Evolutionary conservation across 2,888 invertebrate genomes (phyloP).

Genomic region (Tyria jacobaeae): DNA sequence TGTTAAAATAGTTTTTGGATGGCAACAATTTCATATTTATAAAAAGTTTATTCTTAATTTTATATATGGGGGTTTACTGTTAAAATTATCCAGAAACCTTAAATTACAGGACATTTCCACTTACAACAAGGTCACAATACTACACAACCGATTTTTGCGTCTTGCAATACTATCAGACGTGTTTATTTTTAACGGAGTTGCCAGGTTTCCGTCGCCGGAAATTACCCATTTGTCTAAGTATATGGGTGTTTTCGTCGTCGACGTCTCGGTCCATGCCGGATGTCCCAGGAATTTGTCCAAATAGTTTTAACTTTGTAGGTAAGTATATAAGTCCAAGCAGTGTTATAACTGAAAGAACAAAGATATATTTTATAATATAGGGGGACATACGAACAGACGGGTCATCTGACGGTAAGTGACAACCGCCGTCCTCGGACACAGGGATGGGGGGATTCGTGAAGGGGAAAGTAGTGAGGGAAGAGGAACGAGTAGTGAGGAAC

Average conservation of each 20-base stretch:
- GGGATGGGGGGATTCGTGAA: too few species aligned
- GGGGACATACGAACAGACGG: too few species aligned
- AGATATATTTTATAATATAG: not conserved
- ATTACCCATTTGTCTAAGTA: constrained; percentile 88
- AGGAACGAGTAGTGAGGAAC: too few species aligned
- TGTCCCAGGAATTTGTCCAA: constrained; percentile 86
- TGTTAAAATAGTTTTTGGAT: not conserved
- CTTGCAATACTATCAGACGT: constrained; percentile 66
- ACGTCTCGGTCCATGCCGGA: constrained; percentile 82
- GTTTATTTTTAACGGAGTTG: constrained; percentile 71
- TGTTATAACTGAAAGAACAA: constrained; percentile 87
- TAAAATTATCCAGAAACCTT: constrained; percentile 2
- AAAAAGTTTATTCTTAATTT: not conserved
- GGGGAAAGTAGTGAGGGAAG: too few species aligned
- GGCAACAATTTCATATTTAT: not conserved
- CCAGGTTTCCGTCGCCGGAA: constrained; percentile 86
- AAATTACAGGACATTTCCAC: constrained; percentile 9
- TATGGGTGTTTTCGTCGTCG: constrained; percentile 90
- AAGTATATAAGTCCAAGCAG: constrained; percentile 89
- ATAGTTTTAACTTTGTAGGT: constrained; percentile 88
- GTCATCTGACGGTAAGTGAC: too few species aligned
- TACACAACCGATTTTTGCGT: constrained; percentile 22
- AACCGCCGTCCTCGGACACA: too few species aligned
- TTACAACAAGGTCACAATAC: constrained; percentile 11
- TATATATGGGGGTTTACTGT: not conserved